Percentiles rank a stretch among this genome's conserved stretches.
Conservation (phyloP, 2,113 vertebrate genomes). For the Coregonus clupeaformis region DNA sequence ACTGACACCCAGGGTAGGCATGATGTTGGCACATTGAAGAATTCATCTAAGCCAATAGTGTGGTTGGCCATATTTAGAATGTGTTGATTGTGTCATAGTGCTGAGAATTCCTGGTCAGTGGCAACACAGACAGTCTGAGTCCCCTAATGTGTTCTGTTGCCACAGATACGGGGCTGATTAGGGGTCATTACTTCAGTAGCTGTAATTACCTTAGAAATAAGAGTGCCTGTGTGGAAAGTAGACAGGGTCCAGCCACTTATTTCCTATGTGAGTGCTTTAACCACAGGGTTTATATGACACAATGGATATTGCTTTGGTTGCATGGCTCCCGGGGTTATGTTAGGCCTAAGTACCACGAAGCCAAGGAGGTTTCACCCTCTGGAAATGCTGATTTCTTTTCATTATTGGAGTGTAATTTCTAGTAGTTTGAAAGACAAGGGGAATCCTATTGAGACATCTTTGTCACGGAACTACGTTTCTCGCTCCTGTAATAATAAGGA, state of each 20-base stretch:
- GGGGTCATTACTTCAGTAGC: slow-evolving; percentile 46
- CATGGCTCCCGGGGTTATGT: neutral
- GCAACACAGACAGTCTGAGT: slow-evolving; percentile 13
- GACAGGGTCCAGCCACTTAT: slow-evolving; percentile 19
- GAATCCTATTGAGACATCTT: neutral
- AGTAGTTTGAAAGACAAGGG: neutral
- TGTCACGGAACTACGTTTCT: neutral
- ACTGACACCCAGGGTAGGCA: too few relatives aligned
- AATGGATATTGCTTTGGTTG: slow-evolving; percentile 26
- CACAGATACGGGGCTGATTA: slow-evolving; percentile 58
- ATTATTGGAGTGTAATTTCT: neutral
- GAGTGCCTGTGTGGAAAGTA: slow-evolving; percentile 14
- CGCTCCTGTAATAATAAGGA: neutral
- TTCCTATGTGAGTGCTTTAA: slow-evolving; percentile 18
- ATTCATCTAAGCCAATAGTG: neutral
- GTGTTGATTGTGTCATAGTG: neutral
- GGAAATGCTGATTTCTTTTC: too few relatives aligned
- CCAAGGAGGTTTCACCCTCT: neutral
- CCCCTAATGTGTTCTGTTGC: slow-evolving; percentile 50
- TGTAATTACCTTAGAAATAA: slow-evolving; percentile 48
- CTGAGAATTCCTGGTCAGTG: slow-evolving; percentile 9
- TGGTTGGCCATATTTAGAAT: neutral
- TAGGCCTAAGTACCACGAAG: neutral
- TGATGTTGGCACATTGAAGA: neutral
- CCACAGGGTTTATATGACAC: slow-evolving; percentile 11